Evolutionary conservation across 2,888 invertebrate species (phyloP), one percentile per base, ranked within the genome.

Genomic region (Thymelicus acteon): DNA sequence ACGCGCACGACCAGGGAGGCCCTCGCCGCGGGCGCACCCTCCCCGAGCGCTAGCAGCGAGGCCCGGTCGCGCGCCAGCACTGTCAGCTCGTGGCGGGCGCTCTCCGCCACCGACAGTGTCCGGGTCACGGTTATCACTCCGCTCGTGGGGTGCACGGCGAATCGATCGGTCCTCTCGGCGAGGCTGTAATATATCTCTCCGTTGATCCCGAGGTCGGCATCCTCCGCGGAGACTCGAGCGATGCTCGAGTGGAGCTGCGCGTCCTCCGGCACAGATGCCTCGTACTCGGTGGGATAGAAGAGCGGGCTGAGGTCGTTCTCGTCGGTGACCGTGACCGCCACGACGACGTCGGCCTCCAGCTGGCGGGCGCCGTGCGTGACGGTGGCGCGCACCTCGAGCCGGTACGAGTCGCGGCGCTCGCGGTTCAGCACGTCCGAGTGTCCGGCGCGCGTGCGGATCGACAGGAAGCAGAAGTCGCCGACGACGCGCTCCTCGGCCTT

Each of bases 111-210:
- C 73, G 95, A 94, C 69, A 99, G 94, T 15, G 96, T 96, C 76
- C 97, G 95, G 57, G 98, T 97, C 19, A 98, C 94, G 15, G 97
- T 96, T 72, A 99, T 96, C 39, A 97, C 95, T 10, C 99, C 99
- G 61, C 97, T 97, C 68, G 98, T 97, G 1, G 99, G 98, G 89
- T 99, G 98, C 71, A 99, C 96, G 48, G 98, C 97, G 86, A 99
- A 99, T 80, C 96, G 96, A 82, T 97, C 96, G 60, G 96, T 97
- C 72, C 95, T 95, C 78, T 97, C 96, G 64, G 95, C 94, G 81
- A 99, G 96, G 86, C 98, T 98, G 92, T 99, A 99, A 92, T 99
- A 99, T 79, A 99, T 98, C 93, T 99, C 98, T 0, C 99, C 98
- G 88, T 99, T 99, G 79, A 98, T 95, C 3, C 99, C 99, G 48